phyloP scores from a whole-genome alignment of 1,140 invertebrate genomes.

The Zaprionus taronus region DNA sequence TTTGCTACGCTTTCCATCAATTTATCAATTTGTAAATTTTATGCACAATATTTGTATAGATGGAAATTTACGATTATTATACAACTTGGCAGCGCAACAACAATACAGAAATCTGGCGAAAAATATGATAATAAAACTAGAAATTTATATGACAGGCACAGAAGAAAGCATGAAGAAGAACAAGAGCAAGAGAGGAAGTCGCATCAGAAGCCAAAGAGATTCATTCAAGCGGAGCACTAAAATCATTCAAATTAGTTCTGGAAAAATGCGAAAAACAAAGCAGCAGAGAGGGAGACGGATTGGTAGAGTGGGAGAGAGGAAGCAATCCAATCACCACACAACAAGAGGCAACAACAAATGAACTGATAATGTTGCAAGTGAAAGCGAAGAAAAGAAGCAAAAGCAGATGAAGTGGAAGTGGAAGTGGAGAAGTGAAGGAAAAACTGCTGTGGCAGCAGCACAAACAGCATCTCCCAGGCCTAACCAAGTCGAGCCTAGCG shows the following conservation, averaged over 20 bases:
- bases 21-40: constrained; percentile 38
- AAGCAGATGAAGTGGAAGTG: constrained; percentile 9
- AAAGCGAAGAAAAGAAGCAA: constrained; percentile 53
- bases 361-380: constrained; percentile 73
- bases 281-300: background rate
- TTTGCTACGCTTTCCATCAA: constrained; percentile 28
- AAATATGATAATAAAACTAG: constrained; percentile 78
- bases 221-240: constrained; percentile 39
- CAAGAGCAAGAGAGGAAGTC: background rate
- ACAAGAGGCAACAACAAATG: constrained; percentile 37
- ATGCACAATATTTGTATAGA: constrained; percentile 41
- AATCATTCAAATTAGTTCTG: constrained; percentile 78
- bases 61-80: constrained; percentile 60
- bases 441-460: constrained; percentile 63
- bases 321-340: constrained; percentile 69
- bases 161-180: background rate
- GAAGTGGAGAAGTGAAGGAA: constrained; percentile 21
- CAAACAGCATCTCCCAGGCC: constrained; percentile 21
- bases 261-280: constrained; percentile 46
- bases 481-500: constrained; percentile 40
- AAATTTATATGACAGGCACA: constrained; percentile 53
- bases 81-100: constrained; percentile 22
- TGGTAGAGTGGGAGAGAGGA: constrained; percentile 6
- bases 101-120: constrained; percentile 35
- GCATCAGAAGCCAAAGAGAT: constrained; percentile 25